Percentiles rank a stretch among this genome's conserved stretches.
phyloP scores from a whole-genome alignment of 2,888 invertebrate genomes.

The Philereme vetulata region DNA sequence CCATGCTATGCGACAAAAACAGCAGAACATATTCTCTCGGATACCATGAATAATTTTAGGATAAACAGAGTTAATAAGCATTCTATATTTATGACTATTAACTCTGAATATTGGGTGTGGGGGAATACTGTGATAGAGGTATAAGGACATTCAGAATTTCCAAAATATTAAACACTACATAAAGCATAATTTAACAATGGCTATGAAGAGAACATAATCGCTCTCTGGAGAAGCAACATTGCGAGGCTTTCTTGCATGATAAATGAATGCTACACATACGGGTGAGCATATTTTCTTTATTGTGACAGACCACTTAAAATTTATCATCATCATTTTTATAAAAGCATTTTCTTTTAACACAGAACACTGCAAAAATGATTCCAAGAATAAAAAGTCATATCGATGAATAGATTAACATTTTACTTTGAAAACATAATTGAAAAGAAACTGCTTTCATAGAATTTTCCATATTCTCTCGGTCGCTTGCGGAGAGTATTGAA shows the following conservation, averaged over 20 bases:
- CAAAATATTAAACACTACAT: no score
- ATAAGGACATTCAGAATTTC: background rate
- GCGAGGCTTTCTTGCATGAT: slow-evolving; percentile 49
- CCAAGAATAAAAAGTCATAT: background rate
- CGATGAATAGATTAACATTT: background rate
- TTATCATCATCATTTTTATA: slow-evolving; percentile 6
- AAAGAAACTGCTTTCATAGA: slow-evolving; percentile 9
- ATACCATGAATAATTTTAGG: no score
- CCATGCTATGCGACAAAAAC: no score
- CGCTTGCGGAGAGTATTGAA: slow-evolving; percentile 44
- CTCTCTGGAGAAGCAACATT: slow-evolving; percentile 40
- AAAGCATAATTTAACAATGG: slow-evolving; percentile 15
- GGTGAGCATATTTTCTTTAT: slow-evolving; percentile 37
- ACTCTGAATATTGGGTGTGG: no score
- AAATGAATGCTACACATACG: slow-evolving; percentile 46
- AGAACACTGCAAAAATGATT: background rate
- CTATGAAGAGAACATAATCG: slow-evolving; percentile 45
- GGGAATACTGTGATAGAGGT: background rate
- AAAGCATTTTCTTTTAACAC: background rate
- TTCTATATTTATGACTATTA: no score
- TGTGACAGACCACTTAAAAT: slow-evolving; percentile 32
- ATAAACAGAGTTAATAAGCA: no score
- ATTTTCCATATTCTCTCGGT: slow-evolving; percentile 39
- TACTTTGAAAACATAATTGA: slow-evolving; percentile 5
- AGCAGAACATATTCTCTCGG: no score